Evolutionary conservation across 2,888 invertebrate genomes (phyloP).

Genomic region (Cabera pusaria): DNA sequence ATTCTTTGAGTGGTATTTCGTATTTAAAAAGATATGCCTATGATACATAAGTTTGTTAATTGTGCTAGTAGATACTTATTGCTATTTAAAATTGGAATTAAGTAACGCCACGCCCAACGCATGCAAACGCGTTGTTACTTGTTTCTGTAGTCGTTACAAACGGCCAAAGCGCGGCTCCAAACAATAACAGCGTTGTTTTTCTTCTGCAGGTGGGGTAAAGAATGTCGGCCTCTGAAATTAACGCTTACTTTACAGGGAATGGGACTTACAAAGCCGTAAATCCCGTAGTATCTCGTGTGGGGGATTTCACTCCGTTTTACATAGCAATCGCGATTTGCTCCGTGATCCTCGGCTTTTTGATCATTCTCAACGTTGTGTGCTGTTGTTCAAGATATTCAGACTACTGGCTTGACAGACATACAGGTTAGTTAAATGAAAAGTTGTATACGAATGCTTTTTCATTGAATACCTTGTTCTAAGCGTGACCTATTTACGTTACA

Average conservation of each 20-base stretch:
- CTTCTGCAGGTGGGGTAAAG: conserved; percentile 65
- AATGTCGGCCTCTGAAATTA: conserved; percentile 71
- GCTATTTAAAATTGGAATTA: too few species aligned
- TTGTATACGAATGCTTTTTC: too few species aligned
- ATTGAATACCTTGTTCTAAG: too few species aligned
- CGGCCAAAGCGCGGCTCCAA: conserved; percentile 5
- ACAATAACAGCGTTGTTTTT: conserved; percentile 51
- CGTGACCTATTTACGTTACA: too few species aligned
- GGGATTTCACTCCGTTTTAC: conserved; percentile 94
- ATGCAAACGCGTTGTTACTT: too few species aligned
- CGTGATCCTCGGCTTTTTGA: conserved; percentile 86
- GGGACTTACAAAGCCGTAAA: conserved; percentile 65
- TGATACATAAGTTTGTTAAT: too few species aligned
- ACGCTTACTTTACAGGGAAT: conserved; percentile 72
- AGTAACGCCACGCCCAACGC: conserved; percentile 10
- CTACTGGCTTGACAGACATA: conserved; percentile 93
- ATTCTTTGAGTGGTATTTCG: too few species aligned
- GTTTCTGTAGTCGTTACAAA: not conserved
- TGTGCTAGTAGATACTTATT: too few species aligned
- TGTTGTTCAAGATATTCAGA: conserved; percentile 91
- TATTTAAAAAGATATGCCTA: too few species aligned
- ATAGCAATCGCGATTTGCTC: conserved; percentile 91
- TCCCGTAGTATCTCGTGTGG: conserved; percentile 63
- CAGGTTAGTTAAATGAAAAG: conserved; percentile 85
- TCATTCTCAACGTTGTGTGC: conserved; percentile 90